Conservation (phyloP, 1,140 invertebrate genomes). For the Musca domestica region DNA sequence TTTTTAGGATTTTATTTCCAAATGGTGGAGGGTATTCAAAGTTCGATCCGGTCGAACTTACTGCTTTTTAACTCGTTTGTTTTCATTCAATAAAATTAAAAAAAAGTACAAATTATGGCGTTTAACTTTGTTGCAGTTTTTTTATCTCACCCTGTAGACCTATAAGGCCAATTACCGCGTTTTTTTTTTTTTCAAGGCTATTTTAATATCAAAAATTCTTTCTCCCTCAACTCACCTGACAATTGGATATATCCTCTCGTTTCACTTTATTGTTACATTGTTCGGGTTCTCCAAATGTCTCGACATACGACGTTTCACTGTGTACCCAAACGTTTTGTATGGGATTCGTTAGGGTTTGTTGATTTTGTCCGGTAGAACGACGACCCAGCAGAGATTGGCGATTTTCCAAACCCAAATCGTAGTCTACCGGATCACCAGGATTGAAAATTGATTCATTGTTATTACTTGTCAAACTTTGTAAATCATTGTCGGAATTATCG, state of each 20-base stretch:
- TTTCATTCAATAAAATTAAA: no score
- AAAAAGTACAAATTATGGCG: no score
- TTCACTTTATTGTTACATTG: conserved; percentile 39
- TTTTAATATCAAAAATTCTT: no score
- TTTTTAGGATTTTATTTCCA: no score
- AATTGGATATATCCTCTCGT: conserved; percentile 35
- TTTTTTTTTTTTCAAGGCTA: no score
- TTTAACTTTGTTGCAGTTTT: no score
- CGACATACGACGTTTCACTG: conserved; percentile 34
- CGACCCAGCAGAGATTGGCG: conserved; percentile 41
- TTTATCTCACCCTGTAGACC: no score
- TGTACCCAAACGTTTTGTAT: conserved; percentile 35
- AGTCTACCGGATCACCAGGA: conserved; percentile 46
- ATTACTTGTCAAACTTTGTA: conserved; percentile 43
- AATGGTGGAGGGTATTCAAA: no score
- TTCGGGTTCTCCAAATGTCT: conserved; percentile 37
- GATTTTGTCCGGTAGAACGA: conserved; percentile 34
- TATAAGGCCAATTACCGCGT: no score
- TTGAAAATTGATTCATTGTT: conserved; percentile 42
- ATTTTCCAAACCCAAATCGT: conserved; percentile 24
- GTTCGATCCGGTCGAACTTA: no score
- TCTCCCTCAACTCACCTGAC: conserved; percentile 35
- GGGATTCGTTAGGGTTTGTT: conserved; percentile 17
- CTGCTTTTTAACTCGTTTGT: no score
- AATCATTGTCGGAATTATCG: conserved; percentile 38